A percentile compares a stretch with the other conserved stretches of the same genome.
Conservation (phyloP, 2,888 invertebrate genomes). For the Clunio marinus region DNA sequence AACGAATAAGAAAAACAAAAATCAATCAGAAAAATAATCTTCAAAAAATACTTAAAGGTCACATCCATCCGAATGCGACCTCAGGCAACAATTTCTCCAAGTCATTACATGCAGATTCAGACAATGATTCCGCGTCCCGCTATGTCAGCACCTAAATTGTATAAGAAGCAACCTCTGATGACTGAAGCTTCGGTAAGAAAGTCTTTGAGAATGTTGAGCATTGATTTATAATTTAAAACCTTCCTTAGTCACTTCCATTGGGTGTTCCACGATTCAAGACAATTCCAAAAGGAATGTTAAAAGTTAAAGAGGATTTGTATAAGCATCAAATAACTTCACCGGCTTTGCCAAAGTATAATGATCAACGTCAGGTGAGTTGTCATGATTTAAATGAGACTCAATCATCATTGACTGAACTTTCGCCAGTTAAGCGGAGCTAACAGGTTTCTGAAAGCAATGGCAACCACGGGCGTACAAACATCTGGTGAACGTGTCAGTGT, state of each 20-base stretch:
- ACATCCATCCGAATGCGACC: too few species aligned
- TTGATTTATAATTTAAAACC: background rate
- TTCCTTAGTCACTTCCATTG: constrained; percentile 52
- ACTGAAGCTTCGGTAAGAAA: constrained; percentile 27
- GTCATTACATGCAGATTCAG: background rate
- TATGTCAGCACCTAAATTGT: background rate
- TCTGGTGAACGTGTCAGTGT: background rate
- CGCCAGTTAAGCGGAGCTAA: background rate
- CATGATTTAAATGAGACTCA: background rate
- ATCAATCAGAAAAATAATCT: too few species aligned
- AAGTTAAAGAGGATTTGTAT: constrained; percentile 30
- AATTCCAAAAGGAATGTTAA: constrained; percentile 58
- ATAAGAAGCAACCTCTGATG: constrained; percentile 9
- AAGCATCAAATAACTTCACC: background rate
- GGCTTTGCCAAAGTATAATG: background rate
- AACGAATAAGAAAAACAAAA: too few species aligned
- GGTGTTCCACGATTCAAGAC: constrained; percentile 76
- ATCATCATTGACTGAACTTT: background rate
- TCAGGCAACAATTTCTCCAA: background rate
- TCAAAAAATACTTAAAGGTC: too few species aligned
- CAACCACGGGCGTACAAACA: background rate
- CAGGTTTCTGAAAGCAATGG: constrained; percentile 1
- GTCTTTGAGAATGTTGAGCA: background rate
- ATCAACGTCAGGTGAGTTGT: constrained; percentile 7
- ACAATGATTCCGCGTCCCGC: background rate